Conservation (phyloP, 2,113 vertebrate genomes). For the Dicentrarchus labrax region DNA sequence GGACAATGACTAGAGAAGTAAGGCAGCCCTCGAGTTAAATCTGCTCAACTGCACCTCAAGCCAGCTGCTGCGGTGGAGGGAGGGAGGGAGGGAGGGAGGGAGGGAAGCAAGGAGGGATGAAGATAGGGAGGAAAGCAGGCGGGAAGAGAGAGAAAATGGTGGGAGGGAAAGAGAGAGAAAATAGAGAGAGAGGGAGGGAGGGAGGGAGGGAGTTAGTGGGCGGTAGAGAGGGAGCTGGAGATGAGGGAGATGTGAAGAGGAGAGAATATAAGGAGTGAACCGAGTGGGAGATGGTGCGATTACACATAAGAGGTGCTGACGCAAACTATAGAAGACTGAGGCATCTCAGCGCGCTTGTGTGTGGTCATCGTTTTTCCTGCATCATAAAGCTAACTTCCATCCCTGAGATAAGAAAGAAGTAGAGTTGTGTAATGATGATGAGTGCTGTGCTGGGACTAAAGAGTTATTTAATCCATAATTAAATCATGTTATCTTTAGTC, state of each 20-base stretch:
- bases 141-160: constrained; percentile 53
- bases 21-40: constrained; percentile 30
- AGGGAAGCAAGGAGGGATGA: constrained; percentile 34
- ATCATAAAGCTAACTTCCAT: constrained; percentile 39
- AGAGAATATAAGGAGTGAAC: constrained; percentile 78
- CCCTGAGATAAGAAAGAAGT: constrained; percentile 2
- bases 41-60: constrained; percentile 43
- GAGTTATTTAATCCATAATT: constrained; percentile 18
- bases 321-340: constrained; percentile 70
- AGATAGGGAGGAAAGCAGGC: constrained; percentile 41
- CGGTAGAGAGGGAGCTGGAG: constrained; percentile 63
- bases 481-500: neutral
- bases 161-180: constrained; percentile 44
- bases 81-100: constrained; percentile 22
- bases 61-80: constrained; percentile 38
- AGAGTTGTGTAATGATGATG: constrained; percentile 55
- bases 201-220: constrained; percentile 59
- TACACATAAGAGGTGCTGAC: constrained; percentile 78
- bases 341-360: constrained; percentile 41
- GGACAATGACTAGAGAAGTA: constrained; percentile 1
- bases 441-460: neutral
- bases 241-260: constrained; percentile 76
- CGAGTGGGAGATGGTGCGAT: constrained; percentile 80
- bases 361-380: constrained; percentile 55
- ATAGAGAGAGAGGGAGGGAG: neutral